A percentile compares a stretch with the other conserved stretches of the same genome.
Evolutionary conservation across 2,888 invertebrate species (phyloP).

Genomic region (Meghimatium bilineatum): DNA sequence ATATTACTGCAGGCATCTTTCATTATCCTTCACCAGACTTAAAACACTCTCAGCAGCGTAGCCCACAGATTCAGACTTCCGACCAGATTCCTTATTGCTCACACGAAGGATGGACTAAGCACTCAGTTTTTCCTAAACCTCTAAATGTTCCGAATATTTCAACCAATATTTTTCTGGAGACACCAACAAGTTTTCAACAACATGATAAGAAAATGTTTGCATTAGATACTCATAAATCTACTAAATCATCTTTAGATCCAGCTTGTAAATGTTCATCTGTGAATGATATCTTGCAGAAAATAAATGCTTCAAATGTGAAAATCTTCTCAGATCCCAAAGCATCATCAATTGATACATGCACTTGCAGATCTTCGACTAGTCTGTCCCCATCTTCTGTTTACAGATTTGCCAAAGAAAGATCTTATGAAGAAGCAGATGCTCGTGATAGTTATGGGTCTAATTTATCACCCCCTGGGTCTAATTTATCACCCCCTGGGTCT

Average conservation of each 20-base stretch:
- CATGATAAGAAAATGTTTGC: background rate
- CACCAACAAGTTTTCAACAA: background rate
- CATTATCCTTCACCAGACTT: background rate
- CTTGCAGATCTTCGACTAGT: background rate
- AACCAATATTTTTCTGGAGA: no score
- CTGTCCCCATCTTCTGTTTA: background rate
- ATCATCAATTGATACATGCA: background rate
- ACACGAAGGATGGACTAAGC: background rate
- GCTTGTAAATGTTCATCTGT: background rate
- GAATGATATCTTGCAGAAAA: background rate
- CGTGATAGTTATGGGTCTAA: no score
- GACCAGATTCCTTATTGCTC: no score
- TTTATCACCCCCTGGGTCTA: no score
- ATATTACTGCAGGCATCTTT: background rate
- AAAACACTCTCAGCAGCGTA: background rate
- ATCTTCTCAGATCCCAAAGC: background rate
- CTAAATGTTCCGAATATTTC: background rate
- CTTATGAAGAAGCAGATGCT: no score
- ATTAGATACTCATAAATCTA: background rate
- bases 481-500: no score
- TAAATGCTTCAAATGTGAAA: no score
- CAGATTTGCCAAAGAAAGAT: background rate
- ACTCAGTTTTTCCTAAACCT: background rate
- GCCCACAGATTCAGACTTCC: background rate
- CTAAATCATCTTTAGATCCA: background rate